Evolutionary conservation across 1,140 invertebrate species (phyloP).

Genomic region (Tetragonula clypearis): DNA sequence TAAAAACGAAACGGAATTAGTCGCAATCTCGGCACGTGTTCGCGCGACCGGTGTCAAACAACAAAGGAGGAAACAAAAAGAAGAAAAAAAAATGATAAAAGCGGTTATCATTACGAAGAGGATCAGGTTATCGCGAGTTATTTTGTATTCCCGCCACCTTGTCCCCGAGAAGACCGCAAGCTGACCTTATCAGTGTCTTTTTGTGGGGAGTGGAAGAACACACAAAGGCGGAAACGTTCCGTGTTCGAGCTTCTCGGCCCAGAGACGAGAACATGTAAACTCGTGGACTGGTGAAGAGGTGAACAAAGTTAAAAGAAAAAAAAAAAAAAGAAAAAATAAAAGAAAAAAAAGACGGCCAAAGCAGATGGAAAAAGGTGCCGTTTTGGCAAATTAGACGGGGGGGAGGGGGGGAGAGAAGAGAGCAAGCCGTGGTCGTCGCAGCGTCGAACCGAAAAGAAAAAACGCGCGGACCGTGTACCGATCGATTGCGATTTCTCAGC

Average conservation of each 20-base stretch:
- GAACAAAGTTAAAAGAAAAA: neutral
- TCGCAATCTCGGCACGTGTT: neutral
- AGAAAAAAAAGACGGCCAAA: neutral
- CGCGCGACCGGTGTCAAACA: neutral
- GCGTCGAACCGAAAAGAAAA: neutral
- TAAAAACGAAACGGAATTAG: constrained; percentile 47
- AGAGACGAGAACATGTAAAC: neutral
- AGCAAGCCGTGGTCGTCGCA: neutral
- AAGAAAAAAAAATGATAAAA: constrained; percentile 10
- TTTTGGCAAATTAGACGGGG: neutral
- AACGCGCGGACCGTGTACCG: neutral
- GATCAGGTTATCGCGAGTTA: constrained; percentile 13
- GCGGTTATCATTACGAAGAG: constrained; percentile 3
- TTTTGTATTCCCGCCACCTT: constrained; percentile 50
- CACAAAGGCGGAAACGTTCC: too few relatives aligned
- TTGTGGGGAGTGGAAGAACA: constrained; percentile 1
- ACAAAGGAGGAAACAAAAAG: neutral
- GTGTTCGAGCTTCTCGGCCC: neutral
- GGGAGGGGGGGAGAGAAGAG: too few relatives aligned
- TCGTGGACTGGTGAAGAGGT: neutral
- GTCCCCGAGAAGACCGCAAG: constrained; percentile 33
- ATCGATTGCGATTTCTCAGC: neutral
- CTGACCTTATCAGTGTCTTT: constrained; percentile 17
- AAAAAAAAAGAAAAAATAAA: neutral
- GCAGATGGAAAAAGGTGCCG: neutral